Percentiles rank a stretch among this genome's conserved stretches.
phyloP scores from a whole-genome alignment of 1,140 invertebrate genomes.

The Phymastichus coffea region DNA sequence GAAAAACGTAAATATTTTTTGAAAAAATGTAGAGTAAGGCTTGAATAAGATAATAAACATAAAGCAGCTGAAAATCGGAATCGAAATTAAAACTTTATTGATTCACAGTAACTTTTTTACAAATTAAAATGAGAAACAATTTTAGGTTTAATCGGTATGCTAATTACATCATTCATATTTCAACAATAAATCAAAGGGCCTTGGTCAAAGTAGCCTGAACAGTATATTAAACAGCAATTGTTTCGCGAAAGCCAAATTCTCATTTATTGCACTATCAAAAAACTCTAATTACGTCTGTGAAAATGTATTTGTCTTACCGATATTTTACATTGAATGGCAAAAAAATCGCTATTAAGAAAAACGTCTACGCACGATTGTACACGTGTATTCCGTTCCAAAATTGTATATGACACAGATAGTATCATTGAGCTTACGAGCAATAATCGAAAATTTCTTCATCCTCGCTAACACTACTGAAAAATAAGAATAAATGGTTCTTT shows the following conservation, averaged over 20 bases:
- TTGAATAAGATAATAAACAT: too few species aligned
- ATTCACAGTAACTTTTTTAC: too few species aligned
- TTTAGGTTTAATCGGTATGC: too few species aligned
- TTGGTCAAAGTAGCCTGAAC: too few species aligned
- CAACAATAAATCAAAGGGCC: too few species aligned
- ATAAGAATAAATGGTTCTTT: background rate
- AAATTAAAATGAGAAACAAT: too few species aligned
- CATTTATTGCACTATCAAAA: background rate
- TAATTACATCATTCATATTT: too few species aligned
- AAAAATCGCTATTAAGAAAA: background rate
- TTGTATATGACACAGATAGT: too few species aligned
- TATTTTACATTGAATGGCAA: constrained; percentile 9
- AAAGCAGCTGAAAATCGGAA: too few species aligned
- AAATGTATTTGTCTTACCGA: constrained; percentile 11
- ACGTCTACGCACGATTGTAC: background rate
- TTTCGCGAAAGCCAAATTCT: too few species aligned
- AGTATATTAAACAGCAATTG: too few species aligned
- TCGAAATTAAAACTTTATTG: too few species aligned
- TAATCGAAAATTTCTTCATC: constrained; percentile 13
- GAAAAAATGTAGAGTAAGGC: background rate
- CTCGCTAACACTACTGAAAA: constrained; percentile 6
- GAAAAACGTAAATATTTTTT: background rate
- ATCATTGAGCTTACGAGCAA: constrained; percentile 13
- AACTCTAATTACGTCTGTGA: constrained; percentile 1
- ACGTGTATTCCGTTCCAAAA: background rate